Base-by-base conservation (phyloP, 53 echinoderm and acorn worm genomes). In the Paelopatides confundens region DNA sequence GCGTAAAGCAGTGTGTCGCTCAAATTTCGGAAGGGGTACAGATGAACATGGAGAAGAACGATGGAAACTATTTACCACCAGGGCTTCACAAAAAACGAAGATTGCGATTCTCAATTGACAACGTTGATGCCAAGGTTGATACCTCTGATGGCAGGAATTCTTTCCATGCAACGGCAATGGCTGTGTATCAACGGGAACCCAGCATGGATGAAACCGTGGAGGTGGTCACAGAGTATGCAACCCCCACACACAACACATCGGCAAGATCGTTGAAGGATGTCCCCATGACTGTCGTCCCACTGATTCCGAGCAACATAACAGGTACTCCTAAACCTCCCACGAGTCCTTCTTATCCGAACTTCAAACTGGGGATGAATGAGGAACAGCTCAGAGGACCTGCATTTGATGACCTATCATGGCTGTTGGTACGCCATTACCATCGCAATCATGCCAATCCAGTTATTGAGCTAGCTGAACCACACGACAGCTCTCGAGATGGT, bases 361-460 rank as follows among this genome's bases (percentile, higher is more conserved):
- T 35, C 68, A 85, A 40, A 66, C 66, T 85, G n/a, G 85, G 85
- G 47, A 29, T 66, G 13, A 65, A 85, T 31, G 82, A 82, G 35
- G 62, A 82, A 82, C 82, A 82, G 53, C 62, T 82, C 35, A 48
- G 62, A 62, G 29, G 51, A 31, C 62, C 82, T 58, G 31, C 62
- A 43, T 35, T 32, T 62, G 82, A 82, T 82, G 82, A 62, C 82
- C 35, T 62, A 82, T 36, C 34, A 58, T 82, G 82, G 82, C 62
- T 82, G 63, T 32, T 82, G 82, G 63, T 82, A 34, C 30, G 34
- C 62, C n/a, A 62, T 34, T 62, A 82, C 58, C 82, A 53, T 58
- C 31, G 82, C 53, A 58, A 49, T 21, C 7, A 4, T 82, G 82
- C 35, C 35, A 32, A 32, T 82, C 82, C 31, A 82, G 82, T 62